A percentile compares a stretch with the other conserved stretches of the same genome.
Evolutionary conservation across 2,113 vertebrate genomes (phyloP).

Genomic region (Desmodus rotundus): DNA sequence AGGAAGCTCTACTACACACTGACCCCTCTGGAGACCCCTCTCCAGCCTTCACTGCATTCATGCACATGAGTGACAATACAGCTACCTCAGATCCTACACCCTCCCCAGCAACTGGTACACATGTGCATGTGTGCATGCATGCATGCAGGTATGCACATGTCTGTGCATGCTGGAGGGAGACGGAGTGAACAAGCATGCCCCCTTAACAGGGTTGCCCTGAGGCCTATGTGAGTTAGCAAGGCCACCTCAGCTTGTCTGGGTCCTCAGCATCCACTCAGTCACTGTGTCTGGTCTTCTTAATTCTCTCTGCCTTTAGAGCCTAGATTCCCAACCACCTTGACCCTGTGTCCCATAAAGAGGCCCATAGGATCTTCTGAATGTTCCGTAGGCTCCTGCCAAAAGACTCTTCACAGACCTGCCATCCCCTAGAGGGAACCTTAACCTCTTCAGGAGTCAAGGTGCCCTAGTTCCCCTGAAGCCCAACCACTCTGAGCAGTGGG

Average conservation of each 20-base stretch:
- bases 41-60: background rate
- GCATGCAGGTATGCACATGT: background rate
- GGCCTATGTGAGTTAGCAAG: background rate
- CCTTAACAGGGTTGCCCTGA: background rate
- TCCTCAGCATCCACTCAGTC: background rate
- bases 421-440: too few species aligned
- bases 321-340: background rate
- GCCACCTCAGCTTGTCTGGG: background rate
- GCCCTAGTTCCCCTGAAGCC: background rate
- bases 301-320: background rate
- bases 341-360: too few species aligned
- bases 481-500: background rate
- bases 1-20: background rate
- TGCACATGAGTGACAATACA: too few species aligned
- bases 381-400: background rate
- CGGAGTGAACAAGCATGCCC: background rate
- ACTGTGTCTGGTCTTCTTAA: background rate
- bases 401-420: background rate
- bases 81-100: background rate
- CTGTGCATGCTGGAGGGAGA: background rate
- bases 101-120: background rate
- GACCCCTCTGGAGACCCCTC: background rate
- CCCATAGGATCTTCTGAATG: background rate
- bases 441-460: background rate
- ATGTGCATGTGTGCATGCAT: fast-evolving